Evolutionary conservation across 2,797 vertebrate species (phyloP).

Genomic region (Morelia viridis): DNA sequence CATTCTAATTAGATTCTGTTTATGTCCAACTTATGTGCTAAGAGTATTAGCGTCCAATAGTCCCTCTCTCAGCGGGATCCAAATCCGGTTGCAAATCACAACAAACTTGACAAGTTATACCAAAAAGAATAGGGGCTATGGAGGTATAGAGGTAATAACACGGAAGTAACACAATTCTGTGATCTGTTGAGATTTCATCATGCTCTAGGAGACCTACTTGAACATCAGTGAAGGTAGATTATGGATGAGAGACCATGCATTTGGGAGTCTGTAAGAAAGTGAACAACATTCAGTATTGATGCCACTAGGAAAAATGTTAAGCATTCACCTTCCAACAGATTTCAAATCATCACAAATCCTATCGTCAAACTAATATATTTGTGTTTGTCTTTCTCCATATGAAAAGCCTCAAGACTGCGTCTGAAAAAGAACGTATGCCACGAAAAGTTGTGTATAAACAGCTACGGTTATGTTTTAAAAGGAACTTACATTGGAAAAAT

Average conservation of each 20-base stretch:
- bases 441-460: not conserved
- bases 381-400: not conserved
- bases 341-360: not conserved
- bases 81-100: not conserved
- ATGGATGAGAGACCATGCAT: not conserved
- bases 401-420: not conserved
- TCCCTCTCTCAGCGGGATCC: not conserved
- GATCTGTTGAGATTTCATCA: not conserved
- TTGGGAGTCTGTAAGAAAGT: not conserved
- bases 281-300: not conserved
- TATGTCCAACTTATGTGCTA: slow-evolving; percentile 38
- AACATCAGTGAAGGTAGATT: not conserved
- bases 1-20: slow-evolving; percentile 33
- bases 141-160: not conserved
- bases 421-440: not conserved
- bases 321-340: not conserved
- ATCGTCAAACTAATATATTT: not conserved
- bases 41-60: slow-evolving; percentile 20
- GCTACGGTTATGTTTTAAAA: not conserved
- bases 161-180: not conserved
- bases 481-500: not conserved
- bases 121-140: not conserved
- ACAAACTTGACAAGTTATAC: not conserved
- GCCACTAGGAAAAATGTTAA: not conserved
- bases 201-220: not conserved